Base-by-base conservation (phyloP, 2,888 invertebrate genomes). In the Cantharis rustica region DNA sequence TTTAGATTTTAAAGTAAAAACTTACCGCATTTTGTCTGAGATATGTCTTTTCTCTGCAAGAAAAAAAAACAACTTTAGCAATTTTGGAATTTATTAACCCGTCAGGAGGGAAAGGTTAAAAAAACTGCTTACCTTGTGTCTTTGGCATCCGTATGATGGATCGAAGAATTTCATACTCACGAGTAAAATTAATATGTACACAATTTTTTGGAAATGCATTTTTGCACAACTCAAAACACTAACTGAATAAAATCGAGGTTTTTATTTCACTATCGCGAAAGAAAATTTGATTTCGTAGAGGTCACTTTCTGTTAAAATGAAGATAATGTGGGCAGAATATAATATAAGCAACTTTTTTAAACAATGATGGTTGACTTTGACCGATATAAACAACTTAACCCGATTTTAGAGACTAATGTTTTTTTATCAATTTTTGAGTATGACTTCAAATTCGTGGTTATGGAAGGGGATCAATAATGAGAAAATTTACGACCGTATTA, bases 1-100 rank as follows among this genome's bases (percentile, higher is more conserved):
- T n/a, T 47, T 7, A 16, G 4, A 68, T 17, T 15, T 20, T 15
- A 23, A 62, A 62, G 16, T 23, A 0, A 20, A 13, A n/a, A 72
- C 78, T 23, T 68, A 79, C 79, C 72, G 66, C 79, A 79, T 31
- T 78, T 78, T 5, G 74, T 75, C n/a, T 63, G 69, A 3, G 75
- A 75, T 73, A 76, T 69, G 7, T 73, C 71, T 62, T 74, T 75
- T 15, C 68, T 27, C 77, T 79, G 62, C 20, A 75, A 78, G 68
- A 66, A 61, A 27, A 72, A 7, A 9, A 23, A 23, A 23, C 23
- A 20, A 20, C 20, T 20, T 20, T 20, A 20, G 20, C 20, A 5
- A 20, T 20, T 20, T 20, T 20, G 20, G 47, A 13, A 5, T 27
- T 11, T 27, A 10, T 10, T 11, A 27, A 11, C 26, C 10, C 47